These are phyloP conservation scores for Labeo rohita DNA, from an alignment of 2,113 vertebrate species.

Conservation along the genomic window DNA sequence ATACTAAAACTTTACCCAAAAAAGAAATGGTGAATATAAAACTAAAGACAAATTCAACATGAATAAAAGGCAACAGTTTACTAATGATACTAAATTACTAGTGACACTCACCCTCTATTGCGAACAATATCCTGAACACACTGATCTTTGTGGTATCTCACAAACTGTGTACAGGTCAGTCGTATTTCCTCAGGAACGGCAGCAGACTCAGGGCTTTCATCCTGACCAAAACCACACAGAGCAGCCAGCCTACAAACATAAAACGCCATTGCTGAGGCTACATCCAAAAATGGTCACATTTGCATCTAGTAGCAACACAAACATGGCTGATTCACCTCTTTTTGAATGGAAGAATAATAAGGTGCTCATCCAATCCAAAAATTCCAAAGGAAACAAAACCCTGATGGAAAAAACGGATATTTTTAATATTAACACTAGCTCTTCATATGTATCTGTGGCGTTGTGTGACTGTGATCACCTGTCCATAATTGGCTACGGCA, in stretches of 20 bases:
- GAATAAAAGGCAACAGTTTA: background rate
- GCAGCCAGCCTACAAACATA: slow-evolving; percentile 79
- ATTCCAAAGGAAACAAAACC: slow-evolving; percentile 95
- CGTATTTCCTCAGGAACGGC: slow-evolving; percentile 88
- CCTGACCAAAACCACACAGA: slow-evolving; percentile 80
- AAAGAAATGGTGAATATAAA: too few species aligned
- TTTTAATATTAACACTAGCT: background rate
- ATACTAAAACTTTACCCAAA: too few species aligned
- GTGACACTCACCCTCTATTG: slow-evolving; percentile 81
- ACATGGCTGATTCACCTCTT: slow-evolving; percentile 81
- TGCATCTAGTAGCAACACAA: background rate
- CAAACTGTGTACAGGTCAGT: slow-evolving; percentile 95
- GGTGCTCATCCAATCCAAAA: slow-evolving; percentile 94
- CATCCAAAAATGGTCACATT: background rate
- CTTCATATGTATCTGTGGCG: background rate
- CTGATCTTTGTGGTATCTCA: slow-evolving; percentile 91
- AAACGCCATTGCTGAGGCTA: background rate
- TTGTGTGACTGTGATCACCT: slow-evolving; percentile 76
- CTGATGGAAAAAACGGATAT: slow-evolving; percentile 67
- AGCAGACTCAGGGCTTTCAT: slow-evolving; percentile 67
- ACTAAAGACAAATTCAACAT: background rate
- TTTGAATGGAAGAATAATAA: slow-evolving; percentile 95
- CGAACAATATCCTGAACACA: slow-evolving; percentile 90
- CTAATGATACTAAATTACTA: background rate
- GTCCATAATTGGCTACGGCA: slow-evolving; percentile 94